Conservation (phyloP, 2,797 vertebrate species). For the Galago senegalensis region DNA sequence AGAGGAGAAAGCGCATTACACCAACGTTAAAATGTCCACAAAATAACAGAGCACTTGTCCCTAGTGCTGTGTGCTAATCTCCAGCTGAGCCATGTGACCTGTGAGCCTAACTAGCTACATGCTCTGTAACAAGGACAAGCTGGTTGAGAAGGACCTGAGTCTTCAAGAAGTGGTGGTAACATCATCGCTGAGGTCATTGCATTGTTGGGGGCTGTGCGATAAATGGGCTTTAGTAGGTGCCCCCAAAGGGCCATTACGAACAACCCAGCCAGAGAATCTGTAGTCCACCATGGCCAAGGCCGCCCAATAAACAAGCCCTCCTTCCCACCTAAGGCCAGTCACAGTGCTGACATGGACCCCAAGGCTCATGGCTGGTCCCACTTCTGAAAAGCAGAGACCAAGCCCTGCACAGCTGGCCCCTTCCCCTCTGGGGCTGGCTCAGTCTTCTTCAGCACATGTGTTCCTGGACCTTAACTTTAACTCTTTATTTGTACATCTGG, state of each 20-base stretch:
- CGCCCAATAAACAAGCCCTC: background rate
- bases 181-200: background rate
- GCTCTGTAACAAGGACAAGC: background rate
- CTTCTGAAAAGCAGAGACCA: background rate
- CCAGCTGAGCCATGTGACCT: fast-evolving
- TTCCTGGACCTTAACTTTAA: background rate
- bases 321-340: background rate
- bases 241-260: background rate
- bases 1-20: constrained; percentile 19
- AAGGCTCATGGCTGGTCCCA: background rate
- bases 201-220: background rate
- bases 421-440: background rate
- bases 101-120: background rate
- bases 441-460: background rate
- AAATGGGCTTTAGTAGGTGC: background rate
- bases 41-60: background rate
- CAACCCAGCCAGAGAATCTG: background rate
- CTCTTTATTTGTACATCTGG: background rate
- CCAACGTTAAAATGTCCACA: background rate
- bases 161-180: background rate
- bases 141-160: background rate
- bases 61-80: too few relatives aligned
- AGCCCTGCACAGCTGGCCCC: background rate
- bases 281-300: background rate
- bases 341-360: background rate